phyloP scores from a whole-genome alignment of 2,888 invertebrate species.

The Cosmorhoe ocellata region DNA sequence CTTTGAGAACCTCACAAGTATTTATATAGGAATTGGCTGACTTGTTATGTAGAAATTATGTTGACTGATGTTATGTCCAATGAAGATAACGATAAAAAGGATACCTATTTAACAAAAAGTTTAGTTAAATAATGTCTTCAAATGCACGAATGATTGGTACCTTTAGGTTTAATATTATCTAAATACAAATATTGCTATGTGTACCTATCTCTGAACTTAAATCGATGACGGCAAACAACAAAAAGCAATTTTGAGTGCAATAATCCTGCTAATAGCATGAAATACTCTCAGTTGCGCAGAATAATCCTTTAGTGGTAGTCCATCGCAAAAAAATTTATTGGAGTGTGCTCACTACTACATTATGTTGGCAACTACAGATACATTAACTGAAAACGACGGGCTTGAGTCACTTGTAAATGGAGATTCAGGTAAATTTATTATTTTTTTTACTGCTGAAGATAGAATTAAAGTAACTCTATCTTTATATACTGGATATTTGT shows the following conservation, averaged over 20 bases:
- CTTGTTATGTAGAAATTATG: not conserved
- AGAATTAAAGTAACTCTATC: too few species aligned
- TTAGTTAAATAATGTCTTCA: too few species aligned
- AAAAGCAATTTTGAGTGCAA: conserved; percentile 31
- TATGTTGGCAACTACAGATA: not conserved
- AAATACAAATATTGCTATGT: not conserved
- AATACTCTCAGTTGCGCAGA: conserved; percentile 27
- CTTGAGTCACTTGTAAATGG: conserved; percentile 7
- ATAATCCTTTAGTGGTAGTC: conserved; percentile 22
- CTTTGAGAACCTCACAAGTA: not conserved
- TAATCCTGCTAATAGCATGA: conserved; percentile 28
- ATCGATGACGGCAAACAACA: conserved; percentile 26
- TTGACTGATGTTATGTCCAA: not conserved
- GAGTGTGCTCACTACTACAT: not conserved
- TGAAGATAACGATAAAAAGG: not conserved
- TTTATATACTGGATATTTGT: too few species aligned
- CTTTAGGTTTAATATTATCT: too few species aligned
- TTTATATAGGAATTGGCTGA: not conserved
- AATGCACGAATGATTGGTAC: too few species aligned
- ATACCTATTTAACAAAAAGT: too few species aligned
- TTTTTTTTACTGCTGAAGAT: not conserved
- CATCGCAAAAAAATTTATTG: not conserved
- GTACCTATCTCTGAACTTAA: conserved; percentile 16
- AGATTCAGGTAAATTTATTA: conserved; percentile 9
- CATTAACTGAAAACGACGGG: conserved; percentile 2